Percentiles rank a stretch among this genome's conserved stretches.
Conservation (phyloP, 2,888 invertebrate genomes). For the Cistogaster globosa region DNA sequence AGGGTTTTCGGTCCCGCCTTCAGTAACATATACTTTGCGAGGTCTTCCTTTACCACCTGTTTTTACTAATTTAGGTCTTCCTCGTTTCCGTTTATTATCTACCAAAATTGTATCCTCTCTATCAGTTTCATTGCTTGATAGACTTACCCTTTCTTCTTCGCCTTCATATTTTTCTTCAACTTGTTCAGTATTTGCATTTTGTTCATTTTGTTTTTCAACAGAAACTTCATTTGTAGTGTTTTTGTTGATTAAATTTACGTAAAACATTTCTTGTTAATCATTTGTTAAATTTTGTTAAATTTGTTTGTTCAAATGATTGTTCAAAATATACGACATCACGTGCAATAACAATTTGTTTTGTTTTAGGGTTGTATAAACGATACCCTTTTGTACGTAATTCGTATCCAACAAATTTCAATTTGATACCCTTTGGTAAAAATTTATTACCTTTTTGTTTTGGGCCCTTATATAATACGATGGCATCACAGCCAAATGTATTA, state of each 20-base stretch:
- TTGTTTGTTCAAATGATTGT: not conserved
- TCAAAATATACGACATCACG: not conserved
- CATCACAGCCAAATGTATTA: conserved; percentile 1
- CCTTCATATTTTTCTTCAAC: no score
- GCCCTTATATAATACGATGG: not conserved
- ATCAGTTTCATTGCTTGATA: no score
- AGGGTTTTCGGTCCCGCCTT: not conserved
- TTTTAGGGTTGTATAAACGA: not conserved
- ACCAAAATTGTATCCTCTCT: no score
- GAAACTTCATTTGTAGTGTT: no score
- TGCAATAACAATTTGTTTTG: not conserved
- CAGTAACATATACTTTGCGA: not conserved
- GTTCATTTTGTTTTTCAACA: not conserved
- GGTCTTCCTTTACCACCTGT: not conserved
- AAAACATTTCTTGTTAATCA: no score
- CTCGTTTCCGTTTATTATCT: not conserved
- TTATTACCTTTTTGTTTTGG: not conserved
- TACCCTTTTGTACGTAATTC: not conserved
- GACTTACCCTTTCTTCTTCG: no score
- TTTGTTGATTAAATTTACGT: no score
- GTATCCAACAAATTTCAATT: not conserved
- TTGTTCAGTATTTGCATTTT: not conserved
- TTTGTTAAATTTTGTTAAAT: not conserved
- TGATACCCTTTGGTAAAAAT: not conserved
- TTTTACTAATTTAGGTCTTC: not conserved